Conservation (phyloP, 1,140 invertebrate species). For the Venustaconcha ellipsiformis region DNA sequence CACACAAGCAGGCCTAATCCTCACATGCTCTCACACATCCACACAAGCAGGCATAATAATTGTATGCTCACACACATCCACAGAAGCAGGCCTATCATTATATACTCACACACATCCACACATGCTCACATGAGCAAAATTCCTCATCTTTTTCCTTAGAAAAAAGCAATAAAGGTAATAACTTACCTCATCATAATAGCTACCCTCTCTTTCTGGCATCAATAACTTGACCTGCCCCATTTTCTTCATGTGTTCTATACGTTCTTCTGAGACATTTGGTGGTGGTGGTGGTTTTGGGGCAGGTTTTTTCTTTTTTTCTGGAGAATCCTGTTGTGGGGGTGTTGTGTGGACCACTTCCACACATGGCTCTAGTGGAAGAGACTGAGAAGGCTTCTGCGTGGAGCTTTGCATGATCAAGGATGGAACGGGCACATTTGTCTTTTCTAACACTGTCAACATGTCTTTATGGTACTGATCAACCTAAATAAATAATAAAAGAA, state of each 20-base stretch:
- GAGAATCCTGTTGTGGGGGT: not conserved
- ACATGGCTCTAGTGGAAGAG: constrained; percentile 2
- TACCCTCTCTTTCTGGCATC: constrained; percentile 38
- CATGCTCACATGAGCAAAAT: too few species aligned
- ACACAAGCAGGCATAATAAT: too few species aligned
- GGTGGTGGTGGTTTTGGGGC: constrained; percentile 21
- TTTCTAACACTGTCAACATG: not conserved
- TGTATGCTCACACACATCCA: too few species aligned
- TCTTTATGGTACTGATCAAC: too few species aligned
- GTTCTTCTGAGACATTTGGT: constrained; percentile 45
- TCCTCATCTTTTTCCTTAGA: too few species aligned
- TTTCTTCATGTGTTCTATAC: constrained; percentile 55
- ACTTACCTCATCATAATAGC: constrained; percentile 51
- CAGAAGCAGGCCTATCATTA: too few species aligned
- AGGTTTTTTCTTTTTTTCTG: constrained; percentile 10
- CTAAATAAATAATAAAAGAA: too few species aligned
- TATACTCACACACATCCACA: too few species aligned
- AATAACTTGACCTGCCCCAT: constrained; percentile 48
- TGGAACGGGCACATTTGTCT: not conserved
- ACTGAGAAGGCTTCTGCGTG: not conserved
- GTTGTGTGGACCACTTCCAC: not conserved
- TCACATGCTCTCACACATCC: too few species aligned
- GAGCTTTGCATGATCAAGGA: not conserved
- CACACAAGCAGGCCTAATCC: too few species aligned
- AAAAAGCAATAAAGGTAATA: too few species aligned